Percentiles rank a stretch among this genome's conserved stretches.
Evolutionary conservation across 37 sponge, comb jelly and placozoan genomes (phyloP).

Genomic region (Spongilla lacustris): DNA sequence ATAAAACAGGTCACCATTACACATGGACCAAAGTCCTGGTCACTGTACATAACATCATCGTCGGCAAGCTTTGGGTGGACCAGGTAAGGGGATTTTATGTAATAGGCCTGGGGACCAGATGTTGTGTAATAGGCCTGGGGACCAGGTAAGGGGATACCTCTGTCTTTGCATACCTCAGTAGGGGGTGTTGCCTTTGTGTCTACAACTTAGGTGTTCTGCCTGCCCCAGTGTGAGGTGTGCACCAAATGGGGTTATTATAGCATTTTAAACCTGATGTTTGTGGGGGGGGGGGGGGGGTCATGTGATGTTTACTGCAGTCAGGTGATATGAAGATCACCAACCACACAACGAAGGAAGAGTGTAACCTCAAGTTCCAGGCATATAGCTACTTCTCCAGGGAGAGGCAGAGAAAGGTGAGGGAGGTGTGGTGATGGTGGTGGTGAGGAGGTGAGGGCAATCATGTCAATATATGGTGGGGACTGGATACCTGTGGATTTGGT

Average conservation of each 20-base stretch:
- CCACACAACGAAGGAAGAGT: slow-evolving; percentile 87
- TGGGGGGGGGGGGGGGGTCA: neutral
- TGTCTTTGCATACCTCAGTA: too few species aligned
- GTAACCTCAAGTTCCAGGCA: slow-evolving; percentile 81
- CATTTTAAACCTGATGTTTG: neutral
- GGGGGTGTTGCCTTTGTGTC: too few species aligned
- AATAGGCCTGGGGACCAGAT: too few species aligned
- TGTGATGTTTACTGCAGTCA: slow-evolving; percentile 48
- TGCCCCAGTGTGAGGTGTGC: too few species aligned
- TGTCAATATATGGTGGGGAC: too few species aligned
- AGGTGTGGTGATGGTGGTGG: neutral
- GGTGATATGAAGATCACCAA: slow-evolving; percentile 91
- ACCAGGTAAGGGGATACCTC: too few species aligned
- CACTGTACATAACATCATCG: slow-evolving; percentile 97
- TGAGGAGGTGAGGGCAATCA: neutral
- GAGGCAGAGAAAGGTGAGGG: slow-evolving; percentile 72
- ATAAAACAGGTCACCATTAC: slow-evolving; percentile 89
- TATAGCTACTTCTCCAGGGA: slow-evolving; percentile 96
- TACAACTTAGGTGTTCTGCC: too few species aligned
- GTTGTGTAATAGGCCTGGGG: too few species aligned
- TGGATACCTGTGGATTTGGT: neutral
- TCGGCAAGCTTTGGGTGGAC: slow-evolving; percentile 96
- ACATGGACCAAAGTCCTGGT: slow-evolving; percentile 83
- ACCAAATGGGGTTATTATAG: neutral
- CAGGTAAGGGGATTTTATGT: slow-evolving; percentile 56